Evolutionary conservation across 2,888 invertebrate species (phyloP), one percentile per base, ranked within the genome.

Genomic region (Bombylius discolor): DNA sequence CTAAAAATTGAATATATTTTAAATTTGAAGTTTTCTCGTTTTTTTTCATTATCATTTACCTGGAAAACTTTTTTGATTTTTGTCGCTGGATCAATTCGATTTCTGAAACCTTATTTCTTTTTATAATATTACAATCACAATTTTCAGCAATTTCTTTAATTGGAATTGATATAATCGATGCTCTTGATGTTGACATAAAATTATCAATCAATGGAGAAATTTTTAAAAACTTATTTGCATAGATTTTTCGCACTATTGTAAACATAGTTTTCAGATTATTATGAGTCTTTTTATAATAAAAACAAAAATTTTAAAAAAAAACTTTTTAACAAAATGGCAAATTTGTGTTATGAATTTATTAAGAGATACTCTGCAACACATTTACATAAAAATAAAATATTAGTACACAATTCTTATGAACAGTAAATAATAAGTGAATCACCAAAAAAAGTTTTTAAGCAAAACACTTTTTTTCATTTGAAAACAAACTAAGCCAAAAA

Each of bases 91-190:
- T 68, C 54, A 70, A 60, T 33, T 70, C 68, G 8, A 64, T 62
- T 42, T 69, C 64, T 42, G 68, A 68, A 44, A 68, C 68, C 47
- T 68, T 65, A 42, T 68, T 67, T 13, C 63, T 62, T 60, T 69
- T 70, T 13, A 65, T 62, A 54, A 67, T 62, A 47, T 64, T 63
- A 42, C 11, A 34, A 53, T 67, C 67, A 4, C 66, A 63, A 56
- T 66, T 65, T 53, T 64, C 59, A 1, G 67, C 69, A 60, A 66
- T 65, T 52, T 70, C 69, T 56, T 68, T 68, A 14, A 68, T 70
- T 12, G 69, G 67, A 45, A 71, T 71, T 42, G 39, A 42, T 42
- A 4, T 11, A 42, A 42, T 11, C 5, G 11, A 11, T 11, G 11
- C 8, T 42, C 4, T 11, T 11, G 39, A 4, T 11, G 11, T 42